phyloP scores from a whole-genome alignment of 2,888 invertebrate species.

The Leptopterna dolabrata region DNA sequence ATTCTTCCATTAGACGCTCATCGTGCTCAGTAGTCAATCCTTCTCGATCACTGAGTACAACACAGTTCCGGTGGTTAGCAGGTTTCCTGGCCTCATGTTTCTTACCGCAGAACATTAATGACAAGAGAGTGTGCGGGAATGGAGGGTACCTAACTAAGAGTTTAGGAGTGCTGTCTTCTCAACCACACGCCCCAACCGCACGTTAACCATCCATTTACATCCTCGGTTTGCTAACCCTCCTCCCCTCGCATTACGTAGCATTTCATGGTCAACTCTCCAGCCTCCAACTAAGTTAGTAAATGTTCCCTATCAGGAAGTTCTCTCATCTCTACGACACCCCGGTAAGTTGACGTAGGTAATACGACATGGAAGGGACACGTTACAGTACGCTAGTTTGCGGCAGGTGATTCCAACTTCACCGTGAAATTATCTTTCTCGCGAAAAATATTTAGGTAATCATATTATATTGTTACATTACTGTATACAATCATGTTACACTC shows the following conservation, averaged over 20 bases:
- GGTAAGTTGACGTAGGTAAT: not conserved
- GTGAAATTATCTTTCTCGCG: too few species aligned
- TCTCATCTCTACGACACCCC: not conserved
- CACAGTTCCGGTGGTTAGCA: not conserved
- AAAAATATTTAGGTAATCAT: too few species aligned
- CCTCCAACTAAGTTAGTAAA: not conserved
- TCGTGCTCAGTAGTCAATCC: not conserved
- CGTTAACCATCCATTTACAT: not conserved
- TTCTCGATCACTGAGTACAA: not conserved
- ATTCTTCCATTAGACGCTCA: too few species aligned
- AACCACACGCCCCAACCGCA: not conserved
- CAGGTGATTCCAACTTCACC: too few species aligned
- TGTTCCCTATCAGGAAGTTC: not conserved
- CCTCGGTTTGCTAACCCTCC: not conserved
- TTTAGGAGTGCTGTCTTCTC: not conserved
- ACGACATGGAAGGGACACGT: too few species aligned
- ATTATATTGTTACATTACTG: too few species aligned
- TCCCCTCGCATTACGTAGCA: not conserved
- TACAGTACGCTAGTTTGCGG: too few species aligned
- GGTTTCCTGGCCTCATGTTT: not conserved
- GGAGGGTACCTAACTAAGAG: not conserved
- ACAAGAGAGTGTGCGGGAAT: not conserved
- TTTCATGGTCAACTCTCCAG: not conserved
- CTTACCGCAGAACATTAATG: not conserved
- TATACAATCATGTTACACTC: too few species aligned